Percentiles rank a stretch among this genome's conserved stretches.
phyloP scores from a whole-genome alignment of 2,113 vertebrate genomes.

The Barnardius zonarius region DNA sequence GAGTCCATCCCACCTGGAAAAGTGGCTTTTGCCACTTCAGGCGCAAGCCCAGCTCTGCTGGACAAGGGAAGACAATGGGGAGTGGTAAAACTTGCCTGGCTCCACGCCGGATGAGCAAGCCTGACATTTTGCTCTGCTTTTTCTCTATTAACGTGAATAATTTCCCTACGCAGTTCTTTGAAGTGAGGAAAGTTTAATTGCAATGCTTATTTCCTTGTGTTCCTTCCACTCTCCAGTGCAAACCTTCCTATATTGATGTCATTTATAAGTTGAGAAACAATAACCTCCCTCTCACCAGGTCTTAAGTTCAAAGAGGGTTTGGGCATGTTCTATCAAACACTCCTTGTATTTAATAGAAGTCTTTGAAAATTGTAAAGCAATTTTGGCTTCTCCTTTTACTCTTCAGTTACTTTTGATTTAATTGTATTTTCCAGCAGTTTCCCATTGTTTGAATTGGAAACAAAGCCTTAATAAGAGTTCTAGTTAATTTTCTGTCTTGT shows the following conservation, averaged over 20 bases:
- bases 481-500: conserved; percentile 97
- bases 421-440: conserved; percentile 79
- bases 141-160: background rate
- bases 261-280: conserved; percentile 42
- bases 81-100: background rate
- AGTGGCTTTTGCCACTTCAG: too few species aligned
- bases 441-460: conserved; percentile 81
- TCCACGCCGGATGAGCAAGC: fast-evolving
- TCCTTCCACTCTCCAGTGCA: conserved; percentile 34
- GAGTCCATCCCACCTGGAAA: background rate
- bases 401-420: conserved; percentile 74
- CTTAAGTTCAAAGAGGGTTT: conserved; percentile 41
- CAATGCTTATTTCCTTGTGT: conserved; percentile 17
- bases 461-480: conserved; percentile 95
- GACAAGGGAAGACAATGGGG: background rate
- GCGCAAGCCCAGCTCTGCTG: background rate
- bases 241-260: conserved; percentile 36
- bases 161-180: background rate
- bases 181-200: conserved; percentile 56
- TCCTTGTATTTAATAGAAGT: conserved; percentile 3
- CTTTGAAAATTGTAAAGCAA: conserved; percentile 22
- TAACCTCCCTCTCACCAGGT: background rate
- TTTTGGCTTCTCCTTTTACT: conserved; percentile 61
- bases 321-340: background rate
- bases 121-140: background rate